Evolutionary conservation across 1,140 invertebrate genomes (phyloP).

Genomic region (Bombus pyrosoma): DNA sequence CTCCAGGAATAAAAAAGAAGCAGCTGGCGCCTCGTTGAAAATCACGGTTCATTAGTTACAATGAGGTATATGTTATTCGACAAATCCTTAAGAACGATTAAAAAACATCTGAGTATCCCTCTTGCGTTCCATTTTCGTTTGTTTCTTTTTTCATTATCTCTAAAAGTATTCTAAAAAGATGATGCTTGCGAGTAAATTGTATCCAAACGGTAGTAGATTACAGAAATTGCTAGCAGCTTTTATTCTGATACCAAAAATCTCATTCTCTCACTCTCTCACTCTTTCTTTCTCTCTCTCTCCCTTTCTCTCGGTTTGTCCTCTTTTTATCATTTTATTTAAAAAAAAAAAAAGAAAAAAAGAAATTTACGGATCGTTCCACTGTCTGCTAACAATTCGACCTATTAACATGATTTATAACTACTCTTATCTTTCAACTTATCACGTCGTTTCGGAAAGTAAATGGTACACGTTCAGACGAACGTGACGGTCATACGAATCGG

Average conservation of each 20-base stretch:
- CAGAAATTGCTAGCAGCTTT: conserved; percentile 28
- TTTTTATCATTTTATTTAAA: background rate
- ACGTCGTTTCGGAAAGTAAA: conserved; percentile 17
- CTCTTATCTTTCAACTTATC: conserved; percentile 32
- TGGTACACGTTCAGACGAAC: conserved; percentile 4
- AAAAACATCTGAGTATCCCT: conserved; percentile 17
- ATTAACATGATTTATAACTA: conserved; percentile 23
- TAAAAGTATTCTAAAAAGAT: conserved; percentile 29
- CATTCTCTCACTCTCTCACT: background rate
- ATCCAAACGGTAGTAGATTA: conserved; percentile 14
- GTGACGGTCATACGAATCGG: conserved; percentile 24
- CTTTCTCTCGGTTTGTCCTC: background rate
- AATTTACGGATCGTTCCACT: background rate
- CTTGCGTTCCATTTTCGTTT: background rate
- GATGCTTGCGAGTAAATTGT: conserved; percentile 30
- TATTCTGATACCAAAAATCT: background rate
- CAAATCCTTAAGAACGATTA: conserved; percentile 46
- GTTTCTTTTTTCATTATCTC: conserved; percentile 7
- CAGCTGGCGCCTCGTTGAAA: conserved; percentile 30
- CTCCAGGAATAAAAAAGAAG: conserved; percentile 41
- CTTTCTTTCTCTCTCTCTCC: background rate
- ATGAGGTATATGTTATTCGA: conserved; percentile 49
- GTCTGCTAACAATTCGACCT: conserved; percentile 34
- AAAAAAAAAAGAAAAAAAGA: background rate
- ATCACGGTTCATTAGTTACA: conserved; percentile 30